These are phyloP conservation scores for Setophaga coronata DNA, from an alignment of 2,113 vertebrate species.

Conservation along the genomic window DNA sequence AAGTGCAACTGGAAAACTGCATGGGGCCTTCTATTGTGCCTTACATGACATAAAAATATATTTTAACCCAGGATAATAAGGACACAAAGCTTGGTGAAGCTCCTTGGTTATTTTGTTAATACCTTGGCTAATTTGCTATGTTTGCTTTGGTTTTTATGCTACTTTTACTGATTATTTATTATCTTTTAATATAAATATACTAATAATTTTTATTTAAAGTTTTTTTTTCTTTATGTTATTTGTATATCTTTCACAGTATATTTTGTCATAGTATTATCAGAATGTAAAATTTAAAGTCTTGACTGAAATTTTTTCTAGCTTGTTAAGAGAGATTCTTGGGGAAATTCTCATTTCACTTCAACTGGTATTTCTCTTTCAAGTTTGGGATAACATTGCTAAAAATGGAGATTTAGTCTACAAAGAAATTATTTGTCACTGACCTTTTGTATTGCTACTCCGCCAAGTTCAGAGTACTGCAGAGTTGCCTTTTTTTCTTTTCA, in stretches of 20 bases:
- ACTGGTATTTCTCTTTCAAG: neutral
- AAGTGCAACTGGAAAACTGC: neutral
- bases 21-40: neutral
- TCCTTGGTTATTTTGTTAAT: neutral
- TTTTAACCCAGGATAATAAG: neutral
- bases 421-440: conserved; percentile 23
- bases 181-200: neutral
- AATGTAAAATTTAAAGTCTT: neutral
- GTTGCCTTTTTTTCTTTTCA: neutral
- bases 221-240: neutral
- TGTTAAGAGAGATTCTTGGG: neutral
- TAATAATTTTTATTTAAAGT: neutral
- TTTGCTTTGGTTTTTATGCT: neutral
- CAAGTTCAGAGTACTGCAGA: neutral
- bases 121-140: neutral
- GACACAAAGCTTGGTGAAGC: neutral
- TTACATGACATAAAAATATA: neutral
- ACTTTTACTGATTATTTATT: neutral
- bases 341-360: neutral
- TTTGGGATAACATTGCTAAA: conserved; percentile 34
- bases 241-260: neutral
- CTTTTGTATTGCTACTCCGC: neutral
- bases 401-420: conserved; percentile 14
- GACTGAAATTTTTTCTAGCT: neutral
- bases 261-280: neutral